Evolutionary conservation across 2,888 invertebrate genomes (phyloP), one percentile per base, ranked within the genome.

Genomic region (Scaptomyza parva): DNA sequence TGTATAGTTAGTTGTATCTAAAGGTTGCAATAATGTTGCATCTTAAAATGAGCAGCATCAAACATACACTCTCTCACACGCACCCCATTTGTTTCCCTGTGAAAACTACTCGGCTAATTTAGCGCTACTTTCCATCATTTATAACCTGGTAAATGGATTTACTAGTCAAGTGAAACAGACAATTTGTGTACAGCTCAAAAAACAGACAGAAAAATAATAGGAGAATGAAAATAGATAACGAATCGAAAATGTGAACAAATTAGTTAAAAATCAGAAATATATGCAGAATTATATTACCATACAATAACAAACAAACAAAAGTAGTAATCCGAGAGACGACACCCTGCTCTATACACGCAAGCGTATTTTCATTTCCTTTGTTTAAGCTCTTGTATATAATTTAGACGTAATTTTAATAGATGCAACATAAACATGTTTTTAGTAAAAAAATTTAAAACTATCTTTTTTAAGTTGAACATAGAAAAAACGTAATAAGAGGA

Each of bases 1-100:
- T 86, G 75, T 80, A 77, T 81, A 87, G 81, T 79, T 84, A 84
- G 75, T 87, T 78, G 73, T 82, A 84, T 66, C 71, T 61, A 86
- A 70, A 76, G 70, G 78, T 85, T 86, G 85, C 85, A 88, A 88
- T 87, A 85, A 83, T 88, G 85, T 86, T 83, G 82, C 87, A 76
- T 86, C 82, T 84, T 66, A 65, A 68, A 76, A 66, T 67, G 81
- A 74, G 81, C 76, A 86, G 65, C 86, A 87, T 80, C 86, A 78
- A 78, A 77, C 66, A 66, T 35, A 74, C 55, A 55, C 57, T 60
- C 61, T 48, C 63, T 39, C 30, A 59, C 40, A 41, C 14, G 55
- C 45, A 63, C 48, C 64, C 54, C 60, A 45, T 17, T 24, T 48
- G 41, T 67, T 62, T 61, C 43, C 24, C 45, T 44, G 14, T 48